Evolutionary conservation across 2,888 invertebrate genomes (phyloP).

Genomic region (Limenitis camilla): DNA sequence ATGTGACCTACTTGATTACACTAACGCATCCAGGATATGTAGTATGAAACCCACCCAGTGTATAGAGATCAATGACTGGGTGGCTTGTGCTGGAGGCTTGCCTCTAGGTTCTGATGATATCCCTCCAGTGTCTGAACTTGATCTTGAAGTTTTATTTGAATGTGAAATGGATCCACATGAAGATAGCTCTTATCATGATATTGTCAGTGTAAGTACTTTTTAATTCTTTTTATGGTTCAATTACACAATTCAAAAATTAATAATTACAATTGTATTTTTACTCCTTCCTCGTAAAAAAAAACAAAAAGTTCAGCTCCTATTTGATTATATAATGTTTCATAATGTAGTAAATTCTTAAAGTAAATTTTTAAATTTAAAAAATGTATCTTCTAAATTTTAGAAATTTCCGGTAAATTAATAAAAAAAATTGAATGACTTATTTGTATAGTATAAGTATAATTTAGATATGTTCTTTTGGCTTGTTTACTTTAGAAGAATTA

Average conservation of each 20-base stretch:
- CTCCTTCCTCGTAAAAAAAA: too few relatives aligned
- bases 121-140: constrained; percentile 46
- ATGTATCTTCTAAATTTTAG: too few relatives aligned
- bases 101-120: constrained; percentile 55
- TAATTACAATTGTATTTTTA: too few relatives aligned
- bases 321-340: neutral
- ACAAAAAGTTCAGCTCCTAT: too few relatives aligned
- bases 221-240: neutral
- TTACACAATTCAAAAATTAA: neutral
- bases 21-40: constrained; percentile 63
- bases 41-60: constrained; percentile 67
- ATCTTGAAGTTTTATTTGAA: constrained; percentile 62
- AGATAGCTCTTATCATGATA: constrained; percentile 40
- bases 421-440: too few relatives aligned
- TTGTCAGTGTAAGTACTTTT: constrained; percentile 39
- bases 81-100: constrained; percentile 56
- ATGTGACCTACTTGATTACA: constrained; percentile 75
- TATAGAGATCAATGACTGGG: constrained; percentile 65
- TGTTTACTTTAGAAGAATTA: too few relatives aligned
- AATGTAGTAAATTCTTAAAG: too few relatives aligned
- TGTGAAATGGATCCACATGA: constrained; percentile 68
- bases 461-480: too few relatives aligned
- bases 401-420: too few relatives aligned
- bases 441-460: too few relatives aligned
- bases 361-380: too few relatives aligned